These are phyloP conservation scores for Tadarida brasiliensis DNA, from an alignment of 2,797 vertebrate genomes.

Conservation along the genomic window DNA sequence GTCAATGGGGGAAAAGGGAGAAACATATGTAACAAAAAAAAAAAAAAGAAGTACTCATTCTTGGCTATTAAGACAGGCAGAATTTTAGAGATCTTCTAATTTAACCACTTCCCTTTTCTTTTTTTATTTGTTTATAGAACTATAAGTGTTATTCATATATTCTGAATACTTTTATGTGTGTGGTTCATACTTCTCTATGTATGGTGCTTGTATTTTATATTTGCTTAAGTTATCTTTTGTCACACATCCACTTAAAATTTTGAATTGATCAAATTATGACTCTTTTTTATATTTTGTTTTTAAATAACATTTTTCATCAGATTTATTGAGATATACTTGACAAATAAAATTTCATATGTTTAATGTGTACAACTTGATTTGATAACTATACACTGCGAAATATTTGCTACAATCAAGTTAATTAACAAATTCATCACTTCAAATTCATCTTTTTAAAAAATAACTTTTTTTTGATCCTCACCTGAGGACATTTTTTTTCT, in stretches of 20 bases:
- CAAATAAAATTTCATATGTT: background rate
- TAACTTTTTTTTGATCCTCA: no score
- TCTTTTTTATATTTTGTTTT: background rate
- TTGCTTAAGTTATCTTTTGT: background rate
- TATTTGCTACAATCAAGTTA: background rate
- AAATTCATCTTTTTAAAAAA: no score
- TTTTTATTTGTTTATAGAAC: background rate
- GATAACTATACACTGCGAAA: background rate
- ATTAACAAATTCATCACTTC: background rate
- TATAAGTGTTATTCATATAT: background rate
- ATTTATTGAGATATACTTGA: background rate
- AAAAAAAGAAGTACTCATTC: no score
- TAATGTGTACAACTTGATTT: background rate
- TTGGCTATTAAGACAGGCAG: background rate
- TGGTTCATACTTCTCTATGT: background rate
- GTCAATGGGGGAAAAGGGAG: no score
- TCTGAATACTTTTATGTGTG: background rate
- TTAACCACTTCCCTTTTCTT: background rate
- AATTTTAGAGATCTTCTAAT: background rate
- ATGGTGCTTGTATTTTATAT: background rate
- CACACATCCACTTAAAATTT: background rate
- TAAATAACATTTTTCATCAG: background rate
- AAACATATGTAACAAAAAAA: no score
- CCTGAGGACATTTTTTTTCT: no score
- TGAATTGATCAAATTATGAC: background rate